phyloP scores from a whole-genome alignment of 2,797 vertebrate genomes.

The Vipera latastei region DNA sequence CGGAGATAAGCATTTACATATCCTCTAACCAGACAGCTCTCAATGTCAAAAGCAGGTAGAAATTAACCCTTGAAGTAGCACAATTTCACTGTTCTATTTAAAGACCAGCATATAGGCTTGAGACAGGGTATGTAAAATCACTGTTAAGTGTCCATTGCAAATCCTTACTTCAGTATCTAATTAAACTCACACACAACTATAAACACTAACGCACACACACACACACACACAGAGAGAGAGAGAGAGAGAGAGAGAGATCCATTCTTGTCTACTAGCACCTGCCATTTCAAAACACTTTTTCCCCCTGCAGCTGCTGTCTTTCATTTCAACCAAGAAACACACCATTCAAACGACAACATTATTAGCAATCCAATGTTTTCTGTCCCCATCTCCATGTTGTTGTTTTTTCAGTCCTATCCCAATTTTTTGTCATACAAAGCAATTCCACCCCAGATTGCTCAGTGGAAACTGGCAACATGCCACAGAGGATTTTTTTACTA shows the following conservation, averaged over 20 bases:
- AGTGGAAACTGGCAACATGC: background rate
- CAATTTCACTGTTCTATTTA: background rate
- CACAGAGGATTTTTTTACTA: background rate
- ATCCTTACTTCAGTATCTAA: background rate
- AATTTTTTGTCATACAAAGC: background rate
- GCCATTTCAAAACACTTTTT: background rate
- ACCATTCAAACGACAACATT: background rate
- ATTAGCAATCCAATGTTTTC: background rate
- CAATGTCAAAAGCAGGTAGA: background rate
- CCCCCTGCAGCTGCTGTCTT: background rate
- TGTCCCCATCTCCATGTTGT: background rate
- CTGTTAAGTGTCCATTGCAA: background rate
- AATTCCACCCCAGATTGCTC: background rate
- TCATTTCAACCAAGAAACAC: background rate
- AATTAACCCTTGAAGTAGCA: background rate
- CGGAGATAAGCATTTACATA: background rate
- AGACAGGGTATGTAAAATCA: background rate
- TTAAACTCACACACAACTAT: background rate
- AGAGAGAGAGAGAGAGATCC: too few relatives aligned
- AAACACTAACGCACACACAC: too few relatives aligned
- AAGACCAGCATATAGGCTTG: background rate
- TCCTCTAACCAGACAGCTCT: background rate
- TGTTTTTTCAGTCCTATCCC: background rate
- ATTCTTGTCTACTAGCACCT: background rate
- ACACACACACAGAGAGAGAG: too few relatives aligned